A percentile compares a stretch with the other conserved stretches of the same genome.
phyloP scores from a whole-genome alignment of 2,888 invertebrate species.

The Amblyjoppa fuscipennis region DNA sequence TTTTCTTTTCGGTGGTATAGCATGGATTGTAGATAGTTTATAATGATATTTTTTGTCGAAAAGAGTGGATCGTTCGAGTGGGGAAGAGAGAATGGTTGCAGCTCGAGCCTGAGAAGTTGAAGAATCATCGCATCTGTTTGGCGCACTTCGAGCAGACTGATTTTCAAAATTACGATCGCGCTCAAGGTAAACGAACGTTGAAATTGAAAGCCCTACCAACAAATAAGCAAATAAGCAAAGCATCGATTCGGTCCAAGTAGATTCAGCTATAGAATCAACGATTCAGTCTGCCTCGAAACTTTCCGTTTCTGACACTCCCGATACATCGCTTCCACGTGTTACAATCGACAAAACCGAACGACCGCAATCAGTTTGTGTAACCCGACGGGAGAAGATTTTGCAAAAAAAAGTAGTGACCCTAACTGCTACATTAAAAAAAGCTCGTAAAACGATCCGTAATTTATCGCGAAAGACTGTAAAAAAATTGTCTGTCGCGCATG shows the following conservation, averaged over 20 bases:
- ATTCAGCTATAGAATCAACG: constrained; percentile 11
- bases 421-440: constrained; percentile 4
- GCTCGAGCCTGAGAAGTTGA: constrained; percentile 22
- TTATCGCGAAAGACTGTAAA: background rate
- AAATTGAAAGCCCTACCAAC: constrained; percentile 30
- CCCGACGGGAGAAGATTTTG: constrained; percentile 9
- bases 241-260: background rate
- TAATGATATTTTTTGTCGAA: constrained; percentile 18
- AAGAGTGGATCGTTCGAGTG: constrained; percentile 25
- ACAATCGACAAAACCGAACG: too few relatives aligned
- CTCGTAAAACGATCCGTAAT: constrained; percentile 11
- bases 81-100: constrained; percentile 27
- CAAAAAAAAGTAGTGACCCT: constrained; percentile 9
- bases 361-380: background rate
- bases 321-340: background rate
- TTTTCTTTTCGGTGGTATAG: background rate
- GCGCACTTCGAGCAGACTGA: constrained; percentile 28
- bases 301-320: background rate
- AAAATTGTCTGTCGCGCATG: constrained; percentile 8
- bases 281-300: background rate
- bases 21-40: background rate
- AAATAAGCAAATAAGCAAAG: background rate
- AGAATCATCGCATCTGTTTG: constrained; percentile 47
- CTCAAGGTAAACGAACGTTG: constrained; percentile 6
- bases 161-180: constrained; percentile 11